phyloP scores from a whole-genome alignment of 2,113 vertebrate genomes.

The Eolophus roseicapilla region DNA sequence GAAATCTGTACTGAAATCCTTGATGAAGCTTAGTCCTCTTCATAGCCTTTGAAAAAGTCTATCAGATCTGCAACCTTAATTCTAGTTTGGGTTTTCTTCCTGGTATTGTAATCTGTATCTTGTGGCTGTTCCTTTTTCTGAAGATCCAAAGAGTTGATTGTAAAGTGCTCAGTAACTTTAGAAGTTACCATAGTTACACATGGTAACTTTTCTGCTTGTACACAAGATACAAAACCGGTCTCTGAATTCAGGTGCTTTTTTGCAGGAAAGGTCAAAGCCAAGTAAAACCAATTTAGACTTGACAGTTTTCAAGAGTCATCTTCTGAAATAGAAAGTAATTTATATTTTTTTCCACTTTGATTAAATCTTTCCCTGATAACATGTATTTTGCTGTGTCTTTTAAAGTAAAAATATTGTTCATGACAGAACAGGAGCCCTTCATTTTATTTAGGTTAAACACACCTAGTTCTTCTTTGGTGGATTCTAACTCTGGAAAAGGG shows the following conservation, averaged over 20 bases:
- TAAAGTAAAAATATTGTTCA: neutral
- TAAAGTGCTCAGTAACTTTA: neutral
- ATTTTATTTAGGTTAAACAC: conserved; percentile 1
- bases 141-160: neutral
- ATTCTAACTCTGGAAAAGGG: neutral
- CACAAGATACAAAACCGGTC: neutral
- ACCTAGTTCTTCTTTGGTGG: neutral
- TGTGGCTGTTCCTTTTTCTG: neutral
- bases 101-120: neutral
- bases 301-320: neutral
- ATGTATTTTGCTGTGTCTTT: conserved; percentile 9
- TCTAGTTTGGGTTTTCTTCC: neutral
- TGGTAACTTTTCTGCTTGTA: neutral
- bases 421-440: neutral
- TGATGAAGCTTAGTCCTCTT: neutral
- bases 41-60: neutral
- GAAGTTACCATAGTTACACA: neutral
- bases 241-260: conserved; percentile 24
- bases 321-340: conserved; percentile 40
- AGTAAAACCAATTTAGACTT: conserved; percentile 49
- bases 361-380: conserved; percentile 27
- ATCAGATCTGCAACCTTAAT: neutral
- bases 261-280: conserved; percentile 20
- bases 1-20: neutral
- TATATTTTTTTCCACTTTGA: conserved; percentile 37